Percentiles rank a stretch among this genome's conserved stretches.
phyloP scores from a whole-genome alignment of 92 coral and sea anemone genomes.

The Palythoa heliodiscus region DNA sequence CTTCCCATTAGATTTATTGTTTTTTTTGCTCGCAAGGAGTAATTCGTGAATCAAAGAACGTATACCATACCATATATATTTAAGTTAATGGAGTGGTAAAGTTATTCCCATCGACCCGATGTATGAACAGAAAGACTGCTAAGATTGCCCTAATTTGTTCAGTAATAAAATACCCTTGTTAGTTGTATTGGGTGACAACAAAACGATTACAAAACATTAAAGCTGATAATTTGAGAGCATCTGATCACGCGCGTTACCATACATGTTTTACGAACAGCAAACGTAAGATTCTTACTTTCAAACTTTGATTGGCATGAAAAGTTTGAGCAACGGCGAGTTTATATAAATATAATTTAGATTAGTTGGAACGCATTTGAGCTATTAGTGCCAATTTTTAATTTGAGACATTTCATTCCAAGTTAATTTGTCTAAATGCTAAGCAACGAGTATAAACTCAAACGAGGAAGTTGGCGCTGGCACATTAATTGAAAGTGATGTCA shows the following conservation, averaged over 20 bases:
- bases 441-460: conserved; percentile 5
- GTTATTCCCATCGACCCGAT: no score
- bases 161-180: neutral
- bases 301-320: no score
- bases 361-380: neutral
- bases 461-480: neutral
- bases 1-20: neutral
- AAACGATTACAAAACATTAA: no score
- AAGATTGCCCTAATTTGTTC: neutral
- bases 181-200: neutral
- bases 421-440: neutral
- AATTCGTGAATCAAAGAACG: no score
- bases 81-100: no score
- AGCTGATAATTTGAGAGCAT: neutral
- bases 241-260: neutral
- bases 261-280: no score
- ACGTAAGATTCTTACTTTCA: no score
- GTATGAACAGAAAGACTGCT: no score
- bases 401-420: neutral
- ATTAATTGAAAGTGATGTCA: neutral
- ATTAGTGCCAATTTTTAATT: neutral
- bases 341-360: neutral
- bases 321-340: neutral
- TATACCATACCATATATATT: no score
- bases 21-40: neutral